Conservation (phyloP, 2,888 invertebrate genomes). For the Vesta saturnalis region DNA sequence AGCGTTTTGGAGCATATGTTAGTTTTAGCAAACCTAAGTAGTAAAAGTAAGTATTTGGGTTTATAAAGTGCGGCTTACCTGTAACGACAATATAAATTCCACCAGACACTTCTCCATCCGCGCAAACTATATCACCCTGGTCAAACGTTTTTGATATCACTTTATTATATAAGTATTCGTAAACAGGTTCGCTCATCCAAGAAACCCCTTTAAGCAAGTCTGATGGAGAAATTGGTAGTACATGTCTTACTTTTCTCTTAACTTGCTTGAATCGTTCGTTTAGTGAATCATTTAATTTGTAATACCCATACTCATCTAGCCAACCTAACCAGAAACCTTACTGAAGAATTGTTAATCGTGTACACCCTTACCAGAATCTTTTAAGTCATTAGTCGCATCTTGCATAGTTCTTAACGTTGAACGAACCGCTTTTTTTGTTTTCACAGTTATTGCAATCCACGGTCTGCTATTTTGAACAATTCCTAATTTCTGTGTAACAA, state of each 20-base stretch:
- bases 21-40: constrained; percentile 35
- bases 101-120: constrained; percentile 54
- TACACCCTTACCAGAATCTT: constrained; percentile 64
- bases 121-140: constrained; percentile 41
- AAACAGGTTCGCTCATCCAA: constrained; percentile 45
- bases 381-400: constrained; percentile 66
- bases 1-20: constrained; percentile 54
- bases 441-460: constrained; percentile 72
- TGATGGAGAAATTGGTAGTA: constrained; percentile 65
- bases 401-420: constrained; percentile 69
- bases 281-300: constrained; percentile 64
- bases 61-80: not conserved
- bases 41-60: too few relatives aligned
- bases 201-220: constrained; percentile 53
- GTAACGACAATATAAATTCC: constrained; percentile 60
- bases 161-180: constrained; percentile 41
- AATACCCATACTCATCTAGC: constrained; percentile 68
- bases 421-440: constrained; percentile 71
- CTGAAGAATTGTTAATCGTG: too few relatives aligned
- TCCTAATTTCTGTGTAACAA: constrained; percentile 65
- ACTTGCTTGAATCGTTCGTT: constrained; percentile 66
- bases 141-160: constrained; percentile 41
- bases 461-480: constrained; percentile 68
- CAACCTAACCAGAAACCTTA: too few relatives aligned
- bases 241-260: constrained; percentile 48